phyloP scores from a whole-genome alignment of 2,113 vertebrate genomes.

The Enhydra lutris region DNA sequence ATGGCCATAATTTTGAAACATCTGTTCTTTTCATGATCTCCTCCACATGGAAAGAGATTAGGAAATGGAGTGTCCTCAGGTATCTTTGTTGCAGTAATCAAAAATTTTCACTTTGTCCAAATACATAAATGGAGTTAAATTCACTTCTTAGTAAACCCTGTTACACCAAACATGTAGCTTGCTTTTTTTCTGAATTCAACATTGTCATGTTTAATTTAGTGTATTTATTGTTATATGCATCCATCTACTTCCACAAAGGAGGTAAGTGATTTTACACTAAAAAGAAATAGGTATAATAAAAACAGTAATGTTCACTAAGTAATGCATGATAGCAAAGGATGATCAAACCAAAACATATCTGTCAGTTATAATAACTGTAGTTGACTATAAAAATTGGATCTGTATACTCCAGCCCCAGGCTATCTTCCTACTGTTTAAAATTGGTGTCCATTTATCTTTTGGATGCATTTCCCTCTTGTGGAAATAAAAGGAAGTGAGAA shows the following conservation, averaged over 20 bases:
- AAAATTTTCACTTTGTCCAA: conserved; percentile 15
- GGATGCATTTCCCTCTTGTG: not conserved
- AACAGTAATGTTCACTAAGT: not conserved
- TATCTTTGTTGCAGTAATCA: conserved; percentile 18
- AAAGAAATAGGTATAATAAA: not conserved
- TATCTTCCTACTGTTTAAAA: not conserved
- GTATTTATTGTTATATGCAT: not conserved
- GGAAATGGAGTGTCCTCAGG: conserved; percentile 46
- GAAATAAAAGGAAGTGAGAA: not conserved
- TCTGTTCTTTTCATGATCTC: conserved; percentile 15
- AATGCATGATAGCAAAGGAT: not conserved
- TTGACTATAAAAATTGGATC: not conserved
- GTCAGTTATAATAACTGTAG: not conserved
- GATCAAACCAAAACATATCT: not conserved
- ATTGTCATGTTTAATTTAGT: not conserved
- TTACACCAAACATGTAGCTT: not conserved
- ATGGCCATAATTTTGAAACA: conserved; percentile 49
- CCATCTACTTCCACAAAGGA: not conserved
- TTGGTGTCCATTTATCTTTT: not conserved
- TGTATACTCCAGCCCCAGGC: not conserved
- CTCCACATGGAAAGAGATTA: conserved; percentile 42
- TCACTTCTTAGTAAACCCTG: not conserved
- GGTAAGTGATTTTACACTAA: not conserved
- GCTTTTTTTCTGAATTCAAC: not conserved
- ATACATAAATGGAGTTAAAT: not conserved